Base-by-base conservation (phyloP, 2,888 invertebrate genomes). In the Dasypolia templi region DNA sequence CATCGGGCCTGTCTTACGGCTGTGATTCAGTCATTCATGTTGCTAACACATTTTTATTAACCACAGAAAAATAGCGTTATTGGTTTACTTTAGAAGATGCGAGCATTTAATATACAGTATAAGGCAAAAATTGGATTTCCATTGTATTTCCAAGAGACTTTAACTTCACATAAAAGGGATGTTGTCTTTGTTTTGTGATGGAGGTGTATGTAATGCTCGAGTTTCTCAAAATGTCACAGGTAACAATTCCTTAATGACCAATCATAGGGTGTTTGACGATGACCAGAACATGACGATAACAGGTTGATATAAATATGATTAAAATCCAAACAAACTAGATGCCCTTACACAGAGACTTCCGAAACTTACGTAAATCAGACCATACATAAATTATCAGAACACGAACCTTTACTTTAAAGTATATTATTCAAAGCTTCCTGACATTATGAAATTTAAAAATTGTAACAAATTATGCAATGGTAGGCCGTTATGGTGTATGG, bases 381-480 rank as follows among this genome's bases (percentile, higher is more conserved):
- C 55, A 51, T 49, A 62, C 56, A 26, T 46, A 29, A 32, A 19
- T 62, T 61, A 72, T 59, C 83, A 65, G 59, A 76, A 74, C 62
- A 71, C 39, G 46, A 59, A 72, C 59, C 63, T 78, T 80, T 71
- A 79, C 62, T n/a, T n/a, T n/a, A 81, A 74, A 79, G 77, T 78
- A 12, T 75, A 75, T 72, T 75, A 75, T 72, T 58, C 72, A 53
- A 67, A 72, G 72, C 62, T 73, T 77, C 69, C 65, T 56, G 65
- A 63, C 42, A 75, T 81, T 62, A 42, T 46, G 76, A 73, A 82
- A 86, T 62, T 67, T 39, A 77, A 79, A 75, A 76, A 78, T 39
- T 59, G 63, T 79, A 70, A 63, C 76, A 75, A 75, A 73, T 79
- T 72, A 88, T 76, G 81, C 86, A 80, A 75, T 71, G 59, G 58